Evolutionary conservation across 2,113 vertebrate species (phyloP).

Genomic region (Melanotaenia duboulayi): DNA sequence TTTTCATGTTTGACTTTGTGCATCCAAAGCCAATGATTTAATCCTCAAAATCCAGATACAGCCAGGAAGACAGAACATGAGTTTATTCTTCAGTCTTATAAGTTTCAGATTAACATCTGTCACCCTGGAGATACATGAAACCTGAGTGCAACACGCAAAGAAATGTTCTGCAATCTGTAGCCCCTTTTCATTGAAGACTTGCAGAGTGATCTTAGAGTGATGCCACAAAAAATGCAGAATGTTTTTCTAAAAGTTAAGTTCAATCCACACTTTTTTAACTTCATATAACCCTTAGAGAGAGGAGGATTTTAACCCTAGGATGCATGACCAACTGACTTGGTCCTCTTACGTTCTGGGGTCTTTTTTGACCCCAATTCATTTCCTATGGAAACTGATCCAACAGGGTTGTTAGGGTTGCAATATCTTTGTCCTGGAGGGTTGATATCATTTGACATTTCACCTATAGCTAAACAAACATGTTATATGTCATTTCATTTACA

Average conservation of each 20-base stretch:
- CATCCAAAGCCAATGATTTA: neutral
- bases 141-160: neutral
- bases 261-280: neutral
- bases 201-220: neutral
- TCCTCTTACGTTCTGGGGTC: too few species aligned
- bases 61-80: neutral
- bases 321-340: too few species aligned
- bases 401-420: too few species aligned
- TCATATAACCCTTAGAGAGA: neutral
- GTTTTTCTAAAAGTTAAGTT: neutral
- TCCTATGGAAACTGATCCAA: too few species aligned
- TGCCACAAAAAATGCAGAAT: neutral
- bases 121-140: neutral
- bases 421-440: too few species aligned
- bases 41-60: neutral
- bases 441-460: too few species aligned
- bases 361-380: too few species aligned
- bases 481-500: too few species aligned
- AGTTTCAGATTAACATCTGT: neutral
- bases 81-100: neutral
- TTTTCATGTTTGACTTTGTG: neutral
- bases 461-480: too few species aligned
- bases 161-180: neutral
- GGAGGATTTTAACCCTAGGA: too few species aligned
- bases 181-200: neutral